These are phyloP conservation scores for Lontra canadensis DNA, from an alignment of 2,113 vertebrate genomes.

Conservation along the genomic window DNA sequence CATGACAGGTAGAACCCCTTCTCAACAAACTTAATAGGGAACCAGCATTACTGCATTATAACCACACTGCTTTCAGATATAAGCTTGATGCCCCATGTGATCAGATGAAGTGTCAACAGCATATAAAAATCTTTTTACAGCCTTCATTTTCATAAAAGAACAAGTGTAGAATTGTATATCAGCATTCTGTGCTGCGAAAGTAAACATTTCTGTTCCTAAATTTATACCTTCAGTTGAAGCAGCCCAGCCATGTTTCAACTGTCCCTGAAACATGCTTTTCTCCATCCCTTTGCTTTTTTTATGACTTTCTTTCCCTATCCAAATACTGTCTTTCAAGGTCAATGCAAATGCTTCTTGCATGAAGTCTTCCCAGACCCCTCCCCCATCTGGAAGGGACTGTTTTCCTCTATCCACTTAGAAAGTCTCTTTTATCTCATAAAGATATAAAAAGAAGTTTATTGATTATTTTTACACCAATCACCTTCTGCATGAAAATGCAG, in stretches of 20 bases:
- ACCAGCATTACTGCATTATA: not conserved
- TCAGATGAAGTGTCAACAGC: slow-evolving; percentile 36
- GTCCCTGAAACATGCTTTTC: not conserved
- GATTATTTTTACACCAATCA: not conserved
- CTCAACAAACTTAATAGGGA: slow-evolving; percentile 24
- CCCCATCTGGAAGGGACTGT: not conserved
- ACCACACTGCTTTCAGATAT: not conserved
- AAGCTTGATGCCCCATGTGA: not conserved
- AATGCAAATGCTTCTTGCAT: not conserved
- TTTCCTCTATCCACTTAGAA: not conserved
- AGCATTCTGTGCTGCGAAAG: not conserved
- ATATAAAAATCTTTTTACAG: slow-evolving; percentile 41
- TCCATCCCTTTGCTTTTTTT: not conserved
- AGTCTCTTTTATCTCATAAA: not conserved
- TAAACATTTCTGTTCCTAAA: slow-evolving; percentile 28
- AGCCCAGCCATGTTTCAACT: not conserved
- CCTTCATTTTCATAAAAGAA: slow-evolving; percentile 12
- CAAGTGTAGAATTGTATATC: slow-evolving; percentile 22
- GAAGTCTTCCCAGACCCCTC: not conserved
- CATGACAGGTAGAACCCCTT: slow-evolving; percentile 35
- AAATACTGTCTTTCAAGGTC: not conserved
- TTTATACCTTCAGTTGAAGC: not conserved
- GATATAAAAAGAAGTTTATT: not conserved
- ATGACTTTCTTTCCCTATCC: not conserved
- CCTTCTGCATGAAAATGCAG: not conserved